Evolutionary conservation across 1,140 invertebrate species (phyloP), one percentile per base, ranked within the genome.

Genomic region (Drosophila nikananu): DNA sequence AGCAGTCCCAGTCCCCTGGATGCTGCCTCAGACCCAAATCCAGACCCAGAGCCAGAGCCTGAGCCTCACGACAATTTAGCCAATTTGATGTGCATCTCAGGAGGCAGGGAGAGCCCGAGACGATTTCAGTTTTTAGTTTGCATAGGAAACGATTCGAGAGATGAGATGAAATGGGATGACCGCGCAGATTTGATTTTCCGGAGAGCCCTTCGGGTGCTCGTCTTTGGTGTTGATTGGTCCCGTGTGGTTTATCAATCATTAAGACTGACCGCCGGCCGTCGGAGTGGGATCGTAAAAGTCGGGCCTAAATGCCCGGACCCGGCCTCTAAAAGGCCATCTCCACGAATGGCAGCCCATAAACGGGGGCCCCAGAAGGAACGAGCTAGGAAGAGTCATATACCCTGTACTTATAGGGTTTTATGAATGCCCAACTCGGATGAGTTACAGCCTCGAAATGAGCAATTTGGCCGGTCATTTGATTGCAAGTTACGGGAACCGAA

Each of bases 231-330:
- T 87, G 84, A 83, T 89, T 80, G 80, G 84, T 87, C 84, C 84
- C 83, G 77, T 72, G 83, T 82, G 84, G 83, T 83, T 89, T 87
- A 87, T 87, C 81, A 87, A 89, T 89, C 83, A 87, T 89, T 89
- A 83, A 89, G 65, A 83, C 65, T 79, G 80, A 80, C 59, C 70
- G 61, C 17, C 44, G 61, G 27, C 5, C 15, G 9, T 6, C 35
- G 48, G 55, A 39, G 21, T 21, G 17, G 44, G 79, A 74, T 57
- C 80, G 76, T 86, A 86, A 86, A 86, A 63, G 48, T 73, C 30
- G 58, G 48, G 62, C 62, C 81, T 51, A 80, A 84, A 83, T 77
- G 81, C 63, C 44, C 60, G 27, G 57, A 51, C 58, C 35, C 68
- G 78, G 62, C 82, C 77, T 81, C 75, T 86, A 80, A 89, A 89